Evolutionary conservation across 2,113 vertebrate genomes (phyloP), one percentile per base, ranked within the genome.

Genomic region (Oreochromis spilurus): DNA sequence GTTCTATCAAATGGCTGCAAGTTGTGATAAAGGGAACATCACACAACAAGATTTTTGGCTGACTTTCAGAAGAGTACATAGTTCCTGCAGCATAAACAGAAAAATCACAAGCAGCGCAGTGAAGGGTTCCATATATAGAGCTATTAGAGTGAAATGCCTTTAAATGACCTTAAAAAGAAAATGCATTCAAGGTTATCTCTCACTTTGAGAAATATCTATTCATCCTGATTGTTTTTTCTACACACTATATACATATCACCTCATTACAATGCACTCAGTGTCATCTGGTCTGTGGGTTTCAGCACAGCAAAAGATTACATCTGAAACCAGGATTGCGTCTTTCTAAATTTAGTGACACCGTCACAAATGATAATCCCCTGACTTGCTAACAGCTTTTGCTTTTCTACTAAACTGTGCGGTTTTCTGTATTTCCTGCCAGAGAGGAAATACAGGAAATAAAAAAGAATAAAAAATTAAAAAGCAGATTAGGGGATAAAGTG

Each of bases 31-130:
- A 88, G 81, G 54, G 81, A 89, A 88, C 9, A 13, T 91, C 72
- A 80, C 60, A 92, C 62, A 83, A 87, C 16, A 67, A 19, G 24
- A 80, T 70, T 45, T 84, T 86, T 90, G 85, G 84, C 62, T 84
- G 89, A 91, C 87, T 92, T 92, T 91, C 88, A 93, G 81, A 86
- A 84, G 81, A 12, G n/a, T 34, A 48, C 34, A 53, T 65, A 52
- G 43, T 65, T 84, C 13, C 78, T 87, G 24, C 83, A 82, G 77
- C 67, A 79, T 21, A 50, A 78, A 87, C n/a, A 79, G 52, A 85
- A 62, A 19, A 78, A 75, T 77, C 72, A 34, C 72, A 77, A 77
- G 17, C 34, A 77, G 26, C 17, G 24, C 17, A 79, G 36, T 2
- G 7, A 4, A 78, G 14, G 34, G 75, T 78, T 77, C 55, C 24